Evolutionary conservation across 2,888 invertebrate species (phyloP).

Genomic region (Carpatolechia fugitivella): DNA sequence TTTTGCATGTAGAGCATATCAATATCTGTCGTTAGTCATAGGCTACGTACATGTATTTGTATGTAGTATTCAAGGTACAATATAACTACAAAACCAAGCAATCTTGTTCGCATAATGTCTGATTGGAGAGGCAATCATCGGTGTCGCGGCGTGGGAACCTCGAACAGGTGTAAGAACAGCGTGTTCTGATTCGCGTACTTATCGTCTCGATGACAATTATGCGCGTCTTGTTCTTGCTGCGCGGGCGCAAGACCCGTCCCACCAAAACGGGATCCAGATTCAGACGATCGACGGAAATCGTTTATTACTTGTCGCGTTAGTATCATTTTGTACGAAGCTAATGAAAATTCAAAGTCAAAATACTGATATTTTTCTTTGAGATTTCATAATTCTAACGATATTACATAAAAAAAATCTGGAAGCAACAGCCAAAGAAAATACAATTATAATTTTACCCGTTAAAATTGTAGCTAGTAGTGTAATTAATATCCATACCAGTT

Average conservation of each 20-base stretch:
- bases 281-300: slow-evolving; percentile 6
- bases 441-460: too few relatives aligned
- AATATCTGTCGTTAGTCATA: too few relatives aligned
- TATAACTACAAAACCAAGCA: neutral
- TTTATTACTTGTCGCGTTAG: slow-evolving; percentile 1
- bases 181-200: slow-evolving; percentile 30
- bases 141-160: slow-evolving; percentile 52
- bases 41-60: too few relatives aligned
- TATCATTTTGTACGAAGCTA: neutral
- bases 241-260: neutral
- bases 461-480: neutral
- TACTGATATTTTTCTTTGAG: too few relatives aligned
- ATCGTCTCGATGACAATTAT: slow-evolving; percentile 24
- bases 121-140: slow-evolving; percentile 9
- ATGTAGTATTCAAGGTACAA: too few relatives aligned
- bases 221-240: slow-evolving; percentile 15
- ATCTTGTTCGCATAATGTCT: slow-evolving; percentile 14
- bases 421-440: too few relatives aligned
- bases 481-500: too few relatives aligned
- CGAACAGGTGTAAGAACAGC: slow-evolving; percentile 52
- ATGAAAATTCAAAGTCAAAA: too few relatives aligned
- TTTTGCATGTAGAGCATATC: too few relatives aligned
- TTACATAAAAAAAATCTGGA: too few relatives aligned
- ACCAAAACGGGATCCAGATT: slow-evolving; percentile 1
- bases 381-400: too few relatives aligned